Base-by-base conservation (phyloP, 2,888 invertebrate genomes). In the Epinotia brunnichana region DNA sequence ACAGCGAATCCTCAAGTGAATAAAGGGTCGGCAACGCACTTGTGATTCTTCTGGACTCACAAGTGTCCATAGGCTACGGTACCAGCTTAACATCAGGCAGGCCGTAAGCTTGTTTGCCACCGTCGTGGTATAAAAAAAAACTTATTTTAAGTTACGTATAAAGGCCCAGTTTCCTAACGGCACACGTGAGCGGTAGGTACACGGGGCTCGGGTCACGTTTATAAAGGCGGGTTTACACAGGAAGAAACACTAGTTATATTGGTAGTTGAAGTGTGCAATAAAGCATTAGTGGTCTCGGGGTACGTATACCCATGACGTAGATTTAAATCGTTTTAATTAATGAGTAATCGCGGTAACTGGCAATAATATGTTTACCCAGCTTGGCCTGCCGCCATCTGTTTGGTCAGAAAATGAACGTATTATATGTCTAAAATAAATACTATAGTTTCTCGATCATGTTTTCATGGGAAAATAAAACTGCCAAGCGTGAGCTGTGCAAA, bases 341-440 rank as follows among this genome's bases (percentile, higher is more conserved):
- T 39, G 2, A 39, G 10, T 39, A 39, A 39, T 39, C 39, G 11
- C 39, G 2, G 9, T 39, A 11, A 9, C 39, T 11, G 10, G 39
- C 10, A 39, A 24, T 9, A 57, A n/a, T 56, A 56, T 9, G 56
- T 44, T 61, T 61, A 41, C 21, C 21, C 21, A 61, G 61, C 61
- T 3, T 61, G 44, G 1, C 4, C 44, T 2, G 11, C 3, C 13
- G 19, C 11, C 13, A n/a, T 24, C 15, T 44, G 44, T 15, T 61
- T 11, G n/a, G 19, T 44, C 2, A 15, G 15, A 11, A 17, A 39
- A 41, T 44, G 21, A 61, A 44, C 5, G 17, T 11, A 41, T n/a
- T n/a, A 21, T 21, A 53, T 53, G 10, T 39, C 10, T 39, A 17
- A 13, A 54, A 54, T 24, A 54, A 29, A 19, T 21, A 54, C 54